A percentile compares a stretch with the other conserved stretches of the same genome.
These are phyloP conservation scores for Abscondita cerata DNA, from an alignment of 2,888 invertebrate genomes.

Conservation along the genomic window DNA sequence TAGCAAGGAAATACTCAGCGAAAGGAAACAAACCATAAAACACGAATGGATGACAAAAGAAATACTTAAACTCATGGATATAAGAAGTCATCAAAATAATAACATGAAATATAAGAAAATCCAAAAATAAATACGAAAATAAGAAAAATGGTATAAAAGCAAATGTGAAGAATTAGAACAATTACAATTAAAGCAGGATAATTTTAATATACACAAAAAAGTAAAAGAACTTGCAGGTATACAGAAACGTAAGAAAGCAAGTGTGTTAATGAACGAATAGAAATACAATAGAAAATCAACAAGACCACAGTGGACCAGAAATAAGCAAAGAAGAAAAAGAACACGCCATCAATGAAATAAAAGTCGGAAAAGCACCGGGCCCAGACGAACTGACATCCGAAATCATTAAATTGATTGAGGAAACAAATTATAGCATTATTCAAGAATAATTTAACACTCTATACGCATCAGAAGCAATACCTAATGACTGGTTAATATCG, in stretches of 20 bases:
- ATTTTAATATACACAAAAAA: neutral
- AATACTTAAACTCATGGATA: neutral
- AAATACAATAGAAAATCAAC: neutral
- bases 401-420: too few species aligned
- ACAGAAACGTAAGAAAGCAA: neutral
- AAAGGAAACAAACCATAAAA: neutral
- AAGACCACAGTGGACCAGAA: neutral
- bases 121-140: too few species aligned
- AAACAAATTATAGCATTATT: too few species aligned
- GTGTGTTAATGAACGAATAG: neutral
- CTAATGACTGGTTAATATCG: neutral
- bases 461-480: neutral
- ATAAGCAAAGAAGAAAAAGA: neutral
- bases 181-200: neutral
- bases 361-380: neutral
- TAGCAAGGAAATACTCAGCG: neutral
- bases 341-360: neutral
- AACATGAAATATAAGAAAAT: neutral
- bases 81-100: neutral
- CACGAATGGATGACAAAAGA: too few species aligned
- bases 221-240: neutral
- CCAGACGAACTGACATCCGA: neutral
- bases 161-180: neutral
- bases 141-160: neutral
- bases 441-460: too few species aligned